phyloP scores from a whole-genome alignment of 2,888 invertebrate genomes.

The Sinhomidia bicolor region DNA sequence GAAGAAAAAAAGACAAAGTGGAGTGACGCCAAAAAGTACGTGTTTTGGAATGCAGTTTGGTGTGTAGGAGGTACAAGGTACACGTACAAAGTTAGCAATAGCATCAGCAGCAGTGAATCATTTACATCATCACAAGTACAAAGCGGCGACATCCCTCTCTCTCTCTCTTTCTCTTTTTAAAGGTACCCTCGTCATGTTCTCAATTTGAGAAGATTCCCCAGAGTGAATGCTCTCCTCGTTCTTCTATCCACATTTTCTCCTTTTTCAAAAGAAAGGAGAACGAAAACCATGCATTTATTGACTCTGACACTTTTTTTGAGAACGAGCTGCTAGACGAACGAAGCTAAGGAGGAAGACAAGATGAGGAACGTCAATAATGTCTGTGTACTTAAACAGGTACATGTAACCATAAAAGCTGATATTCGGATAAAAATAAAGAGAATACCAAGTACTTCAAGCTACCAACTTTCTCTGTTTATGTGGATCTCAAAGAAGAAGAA shows the following conservation, averaged over 20 bases:
- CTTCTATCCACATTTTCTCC: constrained; percentile 7
- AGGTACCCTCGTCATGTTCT: constrained; percentile 64
- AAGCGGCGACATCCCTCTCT: constrained; percentile 36
- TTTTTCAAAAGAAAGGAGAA: constrained; percentile 58
- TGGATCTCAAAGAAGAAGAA: background rate
- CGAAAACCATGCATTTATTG: constrained; percentile 75
- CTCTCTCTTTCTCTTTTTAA: constrained; percentile 1
- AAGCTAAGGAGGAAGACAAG: background rate
- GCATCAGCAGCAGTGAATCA: constrained; percentile 38
- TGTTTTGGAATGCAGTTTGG: constrained; percentile 29
- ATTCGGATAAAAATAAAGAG: background rate
- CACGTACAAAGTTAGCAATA: background rate
- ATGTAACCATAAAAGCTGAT: background rate
- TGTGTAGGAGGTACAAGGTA: background rate
- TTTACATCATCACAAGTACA: constrained; percentile 51
- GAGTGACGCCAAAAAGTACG: constrained; percentile 44
- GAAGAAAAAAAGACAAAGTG: constrained; percentile 29
- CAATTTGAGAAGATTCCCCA: constrained; percentile 68
- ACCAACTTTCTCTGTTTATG: background rate
- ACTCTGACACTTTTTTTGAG: constrained; percentile 68
- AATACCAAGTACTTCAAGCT: background rate
- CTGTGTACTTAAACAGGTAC: constrained; percentile 11
- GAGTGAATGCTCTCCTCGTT: constrained; percentile 27
- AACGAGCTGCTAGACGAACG: constrained; percentile 52
- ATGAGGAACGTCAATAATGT: constrained; percentile 41